A percentile compares a stretch with the other conserved stretches of the same genome.
Evolutionary conservation across 2,113 vertebrate genomes (phyloP).

Genomic region (Struthidea cinerea): DNA sequence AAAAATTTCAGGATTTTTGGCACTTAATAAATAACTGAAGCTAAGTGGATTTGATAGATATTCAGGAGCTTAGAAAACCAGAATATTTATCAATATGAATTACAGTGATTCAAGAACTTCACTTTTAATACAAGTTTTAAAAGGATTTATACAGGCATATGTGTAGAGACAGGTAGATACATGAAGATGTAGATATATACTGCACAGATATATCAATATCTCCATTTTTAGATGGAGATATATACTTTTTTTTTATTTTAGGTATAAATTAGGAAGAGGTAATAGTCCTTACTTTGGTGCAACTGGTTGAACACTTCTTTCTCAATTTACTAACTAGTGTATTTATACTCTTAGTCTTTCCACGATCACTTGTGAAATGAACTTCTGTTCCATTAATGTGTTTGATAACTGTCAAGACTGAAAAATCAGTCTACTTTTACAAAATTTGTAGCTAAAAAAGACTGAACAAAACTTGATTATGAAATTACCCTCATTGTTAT

Average conservation of each 20-base stretch:
- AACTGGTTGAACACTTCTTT: neutral
- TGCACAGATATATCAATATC: too few species aligned
- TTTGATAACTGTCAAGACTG: neutral
- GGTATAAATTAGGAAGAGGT: neutral
- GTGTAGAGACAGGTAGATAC: neutral
- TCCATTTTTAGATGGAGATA: neutral
- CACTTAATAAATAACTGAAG: neutral
- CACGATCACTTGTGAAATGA: neutral
- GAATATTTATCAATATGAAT: neutral
- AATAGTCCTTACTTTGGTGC: neutral
- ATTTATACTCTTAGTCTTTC: neutral
- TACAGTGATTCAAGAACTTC: neutral
- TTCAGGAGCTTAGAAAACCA: neutral
- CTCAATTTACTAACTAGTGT: neutral
- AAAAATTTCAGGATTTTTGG: neutral
- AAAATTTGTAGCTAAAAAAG: neutral
- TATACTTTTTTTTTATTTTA: neutral
- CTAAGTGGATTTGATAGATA: neutral
- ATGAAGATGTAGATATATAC: neutral
- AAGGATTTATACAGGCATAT: neutral
- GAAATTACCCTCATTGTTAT: neutral
- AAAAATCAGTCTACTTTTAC: neutral
- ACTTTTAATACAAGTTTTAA: neutral
- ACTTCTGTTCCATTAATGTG: neutral
- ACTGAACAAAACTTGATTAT: neutral